A percentile compares a stretch with the other conserved stretches of the same genome.
phyloP scores from a whole-genome alignment of 2,888 invertebrate genomes.

The Pollenia amentaria region DNA sequence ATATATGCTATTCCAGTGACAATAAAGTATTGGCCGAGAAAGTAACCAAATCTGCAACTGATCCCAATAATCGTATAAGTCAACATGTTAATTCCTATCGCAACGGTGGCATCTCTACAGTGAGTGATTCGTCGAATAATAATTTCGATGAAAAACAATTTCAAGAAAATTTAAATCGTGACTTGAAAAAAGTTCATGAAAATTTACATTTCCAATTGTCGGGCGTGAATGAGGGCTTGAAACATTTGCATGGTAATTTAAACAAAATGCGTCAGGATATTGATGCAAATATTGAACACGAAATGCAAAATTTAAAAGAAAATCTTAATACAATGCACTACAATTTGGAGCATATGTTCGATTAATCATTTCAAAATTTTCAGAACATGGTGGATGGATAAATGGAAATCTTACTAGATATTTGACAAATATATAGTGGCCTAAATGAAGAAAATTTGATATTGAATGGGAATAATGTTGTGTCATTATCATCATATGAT shows the following conservation, averaged over 20 bases:
- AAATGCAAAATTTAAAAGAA: constrained; percentile 3
- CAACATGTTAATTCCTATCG: constrained; percentile 15
- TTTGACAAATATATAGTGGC: too few species aligned
- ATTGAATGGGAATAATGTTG: too few species aligned
- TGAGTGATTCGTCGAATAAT: background rate
- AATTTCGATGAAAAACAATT: constrained; percentile 37
- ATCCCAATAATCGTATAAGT: constrained; percentile 24
- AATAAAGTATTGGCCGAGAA: constrained; percentile 31
- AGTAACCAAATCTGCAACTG: background rate
- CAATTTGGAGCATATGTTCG: constrained; percentile 25
- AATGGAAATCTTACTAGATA: too few species aligned
- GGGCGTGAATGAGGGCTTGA: background rate
- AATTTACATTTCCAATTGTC: too few species aligned
- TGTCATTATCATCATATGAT: too few species aligned
- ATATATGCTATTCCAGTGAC: constrained; percentile 55
- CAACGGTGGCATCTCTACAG: background rate
- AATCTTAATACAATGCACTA: constrained; percentile 9
- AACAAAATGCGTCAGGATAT: constrained; percentile 2
- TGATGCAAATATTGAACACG: background rate
- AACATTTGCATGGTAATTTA: background rate
- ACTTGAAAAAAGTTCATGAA: background rate
- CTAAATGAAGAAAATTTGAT: too few species aligned
- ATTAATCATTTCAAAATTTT: constrained; percentile 18
- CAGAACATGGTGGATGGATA: background rate
- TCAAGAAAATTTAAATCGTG: background rate